A percentile compares a stretch with the other conserved stretches of the same genome.
Evolutionary conservation across 2,113 vertebrate species (phyloP).

Genomic region (Sphyrna mokarran): DNA sequence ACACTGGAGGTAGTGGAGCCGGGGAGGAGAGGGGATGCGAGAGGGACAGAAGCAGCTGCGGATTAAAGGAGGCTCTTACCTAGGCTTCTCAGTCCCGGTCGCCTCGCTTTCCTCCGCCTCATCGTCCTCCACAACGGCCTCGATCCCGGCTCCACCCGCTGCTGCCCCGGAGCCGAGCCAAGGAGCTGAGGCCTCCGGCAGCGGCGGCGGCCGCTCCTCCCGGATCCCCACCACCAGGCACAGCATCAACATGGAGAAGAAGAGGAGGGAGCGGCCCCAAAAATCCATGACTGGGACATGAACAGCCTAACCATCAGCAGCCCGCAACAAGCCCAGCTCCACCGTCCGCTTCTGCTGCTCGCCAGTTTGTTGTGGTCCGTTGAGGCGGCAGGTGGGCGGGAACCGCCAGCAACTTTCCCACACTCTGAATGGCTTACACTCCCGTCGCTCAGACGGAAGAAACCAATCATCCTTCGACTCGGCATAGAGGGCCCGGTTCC

Average conservation of each 20-base stretch:
- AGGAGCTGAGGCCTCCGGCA: background rate
- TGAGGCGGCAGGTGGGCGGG: background rate
- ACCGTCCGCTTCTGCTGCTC: background rate
- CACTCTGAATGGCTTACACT: background rate
- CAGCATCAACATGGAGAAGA: background rate
- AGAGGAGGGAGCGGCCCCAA: background rate
- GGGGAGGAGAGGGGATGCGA: too few relatives aligned
- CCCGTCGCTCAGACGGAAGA: background rate
- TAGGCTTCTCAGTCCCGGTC: background rate
- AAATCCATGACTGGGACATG: background rate
- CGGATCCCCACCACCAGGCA: background rate
- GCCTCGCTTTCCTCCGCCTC: constrained; percentile 21
- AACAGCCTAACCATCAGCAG: background rate
- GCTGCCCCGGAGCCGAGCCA: too few relatives aligned
- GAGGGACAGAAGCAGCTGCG: too few relatives aligned
- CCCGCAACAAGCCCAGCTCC: background rate
- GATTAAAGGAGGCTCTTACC: background rate
- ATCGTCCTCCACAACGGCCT: background rate
- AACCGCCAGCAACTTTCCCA: accelerated
- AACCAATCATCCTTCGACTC: accelerated
- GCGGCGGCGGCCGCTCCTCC: background rate
- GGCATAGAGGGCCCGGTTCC: background rate
- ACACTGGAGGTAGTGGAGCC: too few relatives aligned
- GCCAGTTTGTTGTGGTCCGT: background rate
- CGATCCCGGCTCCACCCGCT: background rate